Evolutionary conservation across 2,888 invertebrate species (phyloP).

Genomic region (Dasysyrphus albostriatus): DNA sequence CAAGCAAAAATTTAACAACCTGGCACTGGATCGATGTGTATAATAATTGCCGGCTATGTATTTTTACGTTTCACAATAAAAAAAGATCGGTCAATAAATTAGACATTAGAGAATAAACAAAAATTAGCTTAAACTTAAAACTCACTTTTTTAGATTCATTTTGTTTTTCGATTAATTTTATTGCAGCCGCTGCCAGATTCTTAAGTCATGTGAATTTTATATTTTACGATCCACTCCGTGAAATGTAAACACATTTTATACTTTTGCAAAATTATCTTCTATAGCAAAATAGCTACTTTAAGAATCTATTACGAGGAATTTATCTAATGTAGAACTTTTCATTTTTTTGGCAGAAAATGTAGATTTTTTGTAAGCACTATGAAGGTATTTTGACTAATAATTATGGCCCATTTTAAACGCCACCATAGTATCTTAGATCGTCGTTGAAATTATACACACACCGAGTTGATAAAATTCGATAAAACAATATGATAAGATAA

Average conservation of each 20-base stretch:
- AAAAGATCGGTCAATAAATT: no score
- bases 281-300: background rate
- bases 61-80: no score
- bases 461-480: conserved; percentile 72
- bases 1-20: no score
- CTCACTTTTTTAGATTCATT: conserved; percentile 7
- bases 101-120: no score
- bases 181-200: background rate
- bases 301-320: background rate
- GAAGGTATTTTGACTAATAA: conserved; percentile 43
- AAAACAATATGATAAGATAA: conserved; percentile 73
- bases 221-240: background rate
- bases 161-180: background rate
- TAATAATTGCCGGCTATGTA: no score
- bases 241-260: background rate
- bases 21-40: no score
- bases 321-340: background rate
- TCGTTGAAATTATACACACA: conserved; percentile 43
- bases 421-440: conserved; percentile 51
- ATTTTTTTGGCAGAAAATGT: background rate
- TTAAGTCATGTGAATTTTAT: conserved; percentile 10
- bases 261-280: background rate
- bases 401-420: conserved; percentile 32
- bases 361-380: conserved; percentile 40
- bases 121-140: conserved; percentile 1